Conservation (phyloP, 2,797 vertebrate species). For the Amniataba percoides region DNA sequence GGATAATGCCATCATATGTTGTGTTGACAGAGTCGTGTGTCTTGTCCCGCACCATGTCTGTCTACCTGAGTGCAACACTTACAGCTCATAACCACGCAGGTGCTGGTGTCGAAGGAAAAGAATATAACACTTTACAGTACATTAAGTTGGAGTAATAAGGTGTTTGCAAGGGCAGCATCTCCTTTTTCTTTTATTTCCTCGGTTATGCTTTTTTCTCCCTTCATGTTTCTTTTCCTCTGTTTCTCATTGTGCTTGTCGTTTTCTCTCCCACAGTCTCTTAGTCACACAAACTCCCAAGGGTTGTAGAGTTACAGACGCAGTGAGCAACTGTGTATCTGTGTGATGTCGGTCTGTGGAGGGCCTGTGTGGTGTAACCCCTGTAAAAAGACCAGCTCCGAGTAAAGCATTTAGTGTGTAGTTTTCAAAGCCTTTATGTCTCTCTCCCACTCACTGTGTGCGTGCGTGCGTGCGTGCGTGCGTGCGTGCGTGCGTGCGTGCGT, state of each 20-base stretch:
- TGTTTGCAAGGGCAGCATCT: slow-evolving; percentile 50
- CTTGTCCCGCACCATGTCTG: slow-evolving; percentile 56
- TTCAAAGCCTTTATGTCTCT: slow-evolving; percentile 27
- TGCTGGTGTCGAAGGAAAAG: slow-evolving; percentile 39
- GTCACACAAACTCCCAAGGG: slow-evolving; percentile 24
- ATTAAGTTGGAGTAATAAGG: slow-evolving; percentile 72
- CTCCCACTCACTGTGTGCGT: neutral
- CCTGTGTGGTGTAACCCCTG: slow-evolving; percentile 25
- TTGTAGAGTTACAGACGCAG: neutral
- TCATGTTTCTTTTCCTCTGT: slow-evolving; percentile 11
- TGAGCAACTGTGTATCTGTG: slow-evolving; percentile 36
- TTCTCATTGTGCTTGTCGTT: slow-evolving; percentile 12
- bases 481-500: neutral
- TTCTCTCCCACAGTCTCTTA: slow-evolving; percentile 27
- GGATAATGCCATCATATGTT: slow-evolving; percentile 86
- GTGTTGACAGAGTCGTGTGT: slow-evolving; percentile 81
- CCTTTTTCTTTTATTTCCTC: slow-evolving; percentile 36
- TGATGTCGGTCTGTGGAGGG: slow-evolving; percentile 18
- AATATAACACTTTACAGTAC: slow-evolving; percentile 73
- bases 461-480: slow-evolving; percentile 11
- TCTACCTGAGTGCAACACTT: slow-evolving; percentile 69
- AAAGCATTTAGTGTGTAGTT: slow-evolving; percentile 20
- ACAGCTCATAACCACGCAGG: slow-evolving; percentile 63
- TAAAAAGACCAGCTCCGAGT: slow-evolving; percentile 61
- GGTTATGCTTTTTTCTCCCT: slow-evolving; percentile 18